phyloP scores from a whole-genome alignment of 2,113 vertebrate species.

The Corynorhinus townsendii region DNA sequence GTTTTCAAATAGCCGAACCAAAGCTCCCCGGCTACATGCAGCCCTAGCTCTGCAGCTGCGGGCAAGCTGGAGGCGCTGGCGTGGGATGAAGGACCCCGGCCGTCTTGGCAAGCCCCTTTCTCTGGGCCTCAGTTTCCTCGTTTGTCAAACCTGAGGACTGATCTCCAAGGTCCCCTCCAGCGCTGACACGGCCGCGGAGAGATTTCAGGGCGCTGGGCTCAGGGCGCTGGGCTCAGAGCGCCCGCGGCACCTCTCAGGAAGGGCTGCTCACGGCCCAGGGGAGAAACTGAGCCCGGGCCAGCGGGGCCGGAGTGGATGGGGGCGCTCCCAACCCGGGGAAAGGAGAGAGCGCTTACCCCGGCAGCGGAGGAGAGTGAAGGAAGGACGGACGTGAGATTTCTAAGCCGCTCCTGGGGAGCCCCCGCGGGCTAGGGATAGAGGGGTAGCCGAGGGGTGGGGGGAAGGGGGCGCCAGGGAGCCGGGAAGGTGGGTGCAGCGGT shows the following conservation, averaged over 20 bases:
- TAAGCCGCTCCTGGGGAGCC: background rate
- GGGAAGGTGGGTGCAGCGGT: background rate
- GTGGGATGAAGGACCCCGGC: rapidly evolving
- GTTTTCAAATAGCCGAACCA: background rate
- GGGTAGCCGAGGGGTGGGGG: background rate
- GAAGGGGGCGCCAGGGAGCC: rapidly evolving
- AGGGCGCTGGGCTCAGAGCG: background rate
- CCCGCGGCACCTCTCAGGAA: background rate
- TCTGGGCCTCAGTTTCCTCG: background rate
- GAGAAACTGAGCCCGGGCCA: background rate
- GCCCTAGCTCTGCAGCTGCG: background rate
- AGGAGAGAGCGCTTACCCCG: background rate
- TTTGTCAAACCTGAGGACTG: background rate
- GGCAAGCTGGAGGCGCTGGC: background rate
- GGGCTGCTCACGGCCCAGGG: background rate
- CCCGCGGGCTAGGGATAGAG: background rate
- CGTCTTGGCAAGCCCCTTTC: background rate
- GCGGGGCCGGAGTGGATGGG: background rate
- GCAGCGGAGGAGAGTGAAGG: background rate
- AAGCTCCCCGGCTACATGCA: background rate
- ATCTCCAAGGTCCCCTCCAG: background rate
- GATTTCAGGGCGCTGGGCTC: rapidly evolving
- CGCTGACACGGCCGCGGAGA: background rate
- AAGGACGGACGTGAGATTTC: background rate
- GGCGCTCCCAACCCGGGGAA: background rate